These are phyloP conservation scores for Plestiodon gilberti DNA, from an alignment of 2,113 vertebrate genomes.

Conservation along the genomic window DNA sequence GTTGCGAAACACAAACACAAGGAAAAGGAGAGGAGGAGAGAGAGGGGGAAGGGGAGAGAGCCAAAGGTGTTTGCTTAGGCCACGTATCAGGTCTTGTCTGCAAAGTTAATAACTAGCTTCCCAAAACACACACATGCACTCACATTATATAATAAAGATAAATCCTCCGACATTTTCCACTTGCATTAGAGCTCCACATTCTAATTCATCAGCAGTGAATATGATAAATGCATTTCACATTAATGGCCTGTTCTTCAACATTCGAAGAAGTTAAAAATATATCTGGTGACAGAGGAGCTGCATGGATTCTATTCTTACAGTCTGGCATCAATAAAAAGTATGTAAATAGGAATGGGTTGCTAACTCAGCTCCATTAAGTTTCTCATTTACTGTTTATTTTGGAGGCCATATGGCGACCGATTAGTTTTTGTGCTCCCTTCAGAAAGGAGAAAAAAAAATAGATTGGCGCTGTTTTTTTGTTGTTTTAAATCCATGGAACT, in stretches of 20 bases:
- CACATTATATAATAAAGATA: slow-evolving; percentile 19
- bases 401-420: slow-evolving; percentile 49
- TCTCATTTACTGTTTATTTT: slow-evolving; percentile 50
- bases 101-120: slow-evolving; percentile 7
- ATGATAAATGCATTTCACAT: slow-evolving; percentile 30
- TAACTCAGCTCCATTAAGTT: slow-evolving; percentile 50
- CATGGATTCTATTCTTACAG: slow-evolving; percentile 27
- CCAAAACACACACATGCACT: neutral
- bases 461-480: slow-evolving; percentile 44
- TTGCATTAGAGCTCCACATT: slow-evolving; percentile 19
- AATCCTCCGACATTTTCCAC: neutral
- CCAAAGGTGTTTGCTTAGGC: neutral
- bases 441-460: slow-evolving; percentile 55
- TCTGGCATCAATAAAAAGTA: slow-evolving; percentile 49
- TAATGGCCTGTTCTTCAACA: slow-evolving; percentile 18
- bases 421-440: slow-evolving; percentile 54
- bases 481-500: slow-evolving; percentile 57
- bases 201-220: slow-evolving; percentile 24
- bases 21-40: neutral
- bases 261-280: slow-evolving; percentile 13
- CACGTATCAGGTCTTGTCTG: neutral
- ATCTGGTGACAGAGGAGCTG: neutral
- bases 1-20: neutral
- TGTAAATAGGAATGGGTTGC: slow-evolving; percentile 60
- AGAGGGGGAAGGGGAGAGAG: neutral